A percentile compares a stretch with the other conserved stretches of the same genome.
phyloP scores from a whole-genome alignment of 2,888 invertebrate species.

The Oxyteleia sp. region DNA sequence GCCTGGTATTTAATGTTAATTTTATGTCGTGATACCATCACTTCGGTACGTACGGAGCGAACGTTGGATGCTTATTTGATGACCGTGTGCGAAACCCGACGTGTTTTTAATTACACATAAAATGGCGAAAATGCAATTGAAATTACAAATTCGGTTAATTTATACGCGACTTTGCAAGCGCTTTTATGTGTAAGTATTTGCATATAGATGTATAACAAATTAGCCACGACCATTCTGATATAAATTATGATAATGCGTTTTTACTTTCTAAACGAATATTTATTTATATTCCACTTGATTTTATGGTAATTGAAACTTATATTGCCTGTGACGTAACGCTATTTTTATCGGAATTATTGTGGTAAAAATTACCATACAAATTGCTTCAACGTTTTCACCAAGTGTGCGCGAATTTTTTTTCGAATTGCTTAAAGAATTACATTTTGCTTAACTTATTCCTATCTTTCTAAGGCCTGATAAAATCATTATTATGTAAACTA shows the following conservation, averaged over 20 bases:
- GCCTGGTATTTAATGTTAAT: conserved; percentile 65
- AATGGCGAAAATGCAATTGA: conserved; percentile 47
- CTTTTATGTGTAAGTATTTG: conserved; percentile 41
- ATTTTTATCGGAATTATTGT: background rate
- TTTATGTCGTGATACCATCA: conserved; percentile 64
- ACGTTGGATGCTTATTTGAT: conserved; percentile 18
- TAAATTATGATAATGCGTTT: conserved; percentile 26
- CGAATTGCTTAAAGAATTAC: too few species aligned
- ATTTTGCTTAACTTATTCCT: too few species aligned
- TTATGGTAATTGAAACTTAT: conserved; percentile 30
- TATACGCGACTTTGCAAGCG: conserved; percentile 44
- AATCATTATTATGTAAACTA: too few species aligned
- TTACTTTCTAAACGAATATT: conserved; percentile 26
- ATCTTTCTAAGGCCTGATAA: too few species aligned
- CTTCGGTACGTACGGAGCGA: background rate
- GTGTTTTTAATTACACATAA: conserved; percentile 60
- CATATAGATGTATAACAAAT: conserved; percentile 32
- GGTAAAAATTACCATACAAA: background rate
- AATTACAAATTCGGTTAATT: conserved; percentile 46
- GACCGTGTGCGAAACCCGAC: conserved; percentile 3
- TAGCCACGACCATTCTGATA: conserved; percentile 29
- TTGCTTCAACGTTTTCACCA: conserved; percentile 13
- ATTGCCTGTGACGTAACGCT: background rate
- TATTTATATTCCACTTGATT: conserved; percentile 35
- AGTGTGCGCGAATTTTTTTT: background rate